Conservation (phyloP, 2,797 vertebrate species). For the Leucoraja ocellata region DNA sequence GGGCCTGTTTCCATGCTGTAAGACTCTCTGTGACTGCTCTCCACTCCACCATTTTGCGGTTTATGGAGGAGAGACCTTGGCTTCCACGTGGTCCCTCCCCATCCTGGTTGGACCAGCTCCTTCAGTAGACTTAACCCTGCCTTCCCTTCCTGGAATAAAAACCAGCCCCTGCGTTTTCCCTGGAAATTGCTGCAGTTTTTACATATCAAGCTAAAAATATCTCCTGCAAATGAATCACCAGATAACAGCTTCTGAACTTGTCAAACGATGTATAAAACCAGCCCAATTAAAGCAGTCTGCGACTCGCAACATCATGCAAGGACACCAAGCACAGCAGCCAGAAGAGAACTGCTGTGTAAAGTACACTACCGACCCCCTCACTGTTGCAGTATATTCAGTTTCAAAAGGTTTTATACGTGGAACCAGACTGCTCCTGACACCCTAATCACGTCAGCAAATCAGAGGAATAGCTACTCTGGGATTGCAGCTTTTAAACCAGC, state of each 20-base stretch:
- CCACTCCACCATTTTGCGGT: too few relatives aligned
- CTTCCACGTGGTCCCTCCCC: too few relatives aligned
- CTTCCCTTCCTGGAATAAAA: too few relatives aligned
- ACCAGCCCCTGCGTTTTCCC: not conserved
- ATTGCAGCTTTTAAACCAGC: not conserved
- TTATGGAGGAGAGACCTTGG: too few relatives aligned
- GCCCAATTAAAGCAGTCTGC: not conserved
- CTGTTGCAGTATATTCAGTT: not conserved
- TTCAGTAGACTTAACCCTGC: too few relatives aligned
- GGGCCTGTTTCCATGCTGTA: too few relatives aligned
- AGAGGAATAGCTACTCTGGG: not conserved
- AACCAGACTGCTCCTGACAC: not conserved
- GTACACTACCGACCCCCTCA: not conserved
- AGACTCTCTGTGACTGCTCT: too few relatives aligned
- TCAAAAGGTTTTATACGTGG: not conserved
- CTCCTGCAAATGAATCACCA: not conserved
- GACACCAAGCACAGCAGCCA: not conserved
- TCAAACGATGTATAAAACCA: not conserved
- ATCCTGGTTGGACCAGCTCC: too few relatives aligned
- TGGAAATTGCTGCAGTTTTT: not conserved
- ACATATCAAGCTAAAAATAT: slow-evolving; percentile 1
- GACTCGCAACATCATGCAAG: too few relatives aligned
- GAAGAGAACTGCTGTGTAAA: not conserved
- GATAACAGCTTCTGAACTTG: not conserved
- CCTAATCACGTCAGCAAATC: not conserved